Percentiles rank a stretch among this genome's conserved stretches.
Evolutionary conservation across 2,888 invertebrate genomes (phyloP).

Genomic region (Loripinus fragilis): DNA sequence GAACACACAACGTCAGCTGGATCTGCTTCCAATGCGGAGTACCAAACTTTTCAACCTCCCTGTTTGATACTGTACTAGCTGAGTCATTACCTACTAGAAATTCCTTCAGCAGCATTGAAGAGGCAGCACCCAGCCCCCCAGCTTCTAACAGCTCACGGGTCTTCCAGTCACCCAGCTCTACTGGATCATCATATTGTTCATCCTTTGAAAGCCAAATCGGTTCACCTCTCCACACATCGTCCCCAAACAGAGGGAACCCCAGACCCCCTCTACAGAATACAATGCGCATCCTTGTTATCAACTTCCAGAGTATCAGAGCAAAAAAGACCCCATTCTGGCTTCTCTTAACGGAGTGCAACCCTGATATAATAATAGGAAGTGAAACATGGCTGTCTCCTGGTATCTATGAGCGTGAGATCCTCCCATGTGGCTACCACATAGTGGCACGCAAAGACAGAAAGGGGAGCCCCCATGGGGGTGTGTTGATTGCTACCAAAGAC

Average conservation of each 20-base stretch:
- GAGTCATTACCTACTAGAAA: not conserved
- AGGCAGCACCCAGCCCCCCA: no score
- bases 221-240: not conserved
- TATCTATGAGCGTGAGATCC: conserved; percentile 13
- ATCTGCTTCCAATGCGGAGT: not conserved
- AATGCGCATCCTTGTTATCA: no score
- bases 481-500: no score
- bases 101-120: not conserved
- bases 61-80: not conserved
- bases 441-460: no score
- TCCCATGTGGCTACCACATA: conserved; percentile 24
- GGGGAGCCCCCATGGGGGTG: no score
- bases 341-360: no score
- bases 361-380: no score
- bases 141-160: not conserved
- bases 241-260: not conserved
- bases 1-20: not conserved
- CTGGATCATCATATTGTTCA: not conserved
- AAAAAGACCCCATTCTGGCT: no score
- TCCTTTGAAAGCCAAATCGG: not conserved
- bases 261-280: no score
- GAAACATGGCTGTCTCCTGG: conserved; percentile 19
- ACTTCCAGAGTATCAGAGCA: no score
- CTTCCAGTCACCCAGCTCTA: not conserved
- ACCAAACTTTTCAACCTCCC: no score